Evolutionary conservation across 2,888 invertebrate species (phyloP).

Genomic region (Eupithecia inturbata): DNA sequence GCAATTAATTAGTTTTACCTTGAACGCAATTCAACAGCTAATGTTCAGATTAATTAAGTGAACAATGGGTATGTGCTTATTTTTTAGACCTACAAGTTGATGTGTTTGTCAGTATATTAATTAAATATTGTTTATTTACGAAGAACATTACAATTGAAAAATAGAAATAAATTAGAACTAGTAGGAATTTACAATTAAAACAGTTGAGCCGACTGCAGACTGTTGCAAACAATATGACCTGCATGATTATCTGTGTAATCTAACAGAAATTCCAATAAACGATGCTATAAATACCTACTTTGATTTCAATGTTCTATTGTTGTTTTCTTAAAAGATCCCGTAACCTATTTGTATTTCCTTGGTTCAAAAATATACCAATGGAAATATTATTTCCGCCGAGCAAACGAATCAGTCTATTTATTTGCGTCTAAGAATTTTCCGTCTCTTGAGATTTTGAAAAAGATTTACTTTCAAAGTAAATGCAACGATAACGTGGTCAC

Average conservation of each 20-base stretch:
- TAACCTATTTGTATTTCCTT: constrained; percentile 7
- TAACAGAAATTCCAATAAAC: neutral
- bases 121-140: too few species aligned
- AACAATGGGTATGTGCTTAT: neutral
- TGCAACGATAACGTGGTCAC: neutral
- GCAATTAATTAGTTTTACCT: constrained; percentile 10
- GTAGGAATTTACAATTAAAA: too few species aligned
- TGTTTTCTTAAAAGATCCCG: neutral
- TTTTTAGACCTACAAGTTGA: neutral
- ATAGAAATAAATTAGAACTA: neutral
- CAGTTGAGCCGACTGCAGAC: too few species aligned
- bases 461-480: neutral
- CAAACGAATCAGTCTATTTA: constrained; percentile 11
- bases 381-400: constrained; percentile 9
- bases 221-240: too few species aligned
- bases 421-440: constrained; percentile 2
- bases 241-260: too few species aligned
- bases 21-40: constrained; percentile 1
- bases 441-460: constrained; percentile 2
- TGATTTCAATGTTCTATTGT: neutral
- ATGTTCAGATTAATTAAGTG: neutral
- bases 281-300: neutral
- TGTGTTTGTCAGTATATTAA: neutral
- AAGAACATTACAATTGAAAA: too few species aligned
- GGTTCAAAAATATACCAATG: neutral